Evolutionary conservation across 23 tunicate species (phyloP).

Genomic region (Styela clava): DNA sequence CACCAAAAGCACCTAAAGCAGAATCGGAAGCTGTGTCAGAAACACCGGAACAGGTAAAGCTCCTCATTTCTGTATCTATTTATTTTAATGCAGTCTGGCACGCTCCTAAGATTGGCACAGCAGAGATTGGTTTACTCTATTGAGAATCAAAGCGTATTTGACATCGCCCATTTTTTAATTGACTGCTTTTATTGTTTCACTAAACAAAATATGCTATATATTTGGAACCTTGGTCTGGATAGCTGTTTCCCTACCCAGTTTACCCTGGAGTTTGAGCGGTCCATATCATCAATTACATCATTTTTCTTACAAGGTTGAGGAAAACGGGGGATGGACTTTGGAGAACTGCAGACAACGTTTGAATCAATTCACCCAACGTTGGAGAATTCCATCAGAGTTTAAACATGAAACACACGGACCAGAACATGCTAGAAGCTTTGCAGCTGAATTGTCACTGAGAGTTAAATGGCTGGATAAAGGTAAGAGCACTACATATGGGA

Average conservation of each 20-base stretch:
- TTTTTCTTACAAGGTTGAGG: conserved; percentile 39
- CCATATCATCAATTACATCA: too few species aligned
- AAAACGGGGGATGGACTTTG: conserved; percentile 86
- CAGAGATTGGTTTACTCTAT: too few species aligned
- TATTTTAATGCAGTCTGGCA: too few species aligned
- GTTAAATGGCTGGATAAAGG: conserved; percentile 74
- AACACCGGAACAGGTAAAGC: neutral
- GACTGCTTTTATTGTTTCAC: too few species aligned
- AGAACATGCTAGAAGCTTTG: conserved; percentile 68
- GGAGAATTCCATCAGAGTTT: conserved; percentile 56
- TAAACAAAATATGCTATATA: too few species aligned
- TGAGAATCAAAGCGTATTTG: too few species aligned
- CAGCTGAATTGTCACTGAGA: conserved; percentile 54
- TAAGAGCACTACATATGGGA: neutral
- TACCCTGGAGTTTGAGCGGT: too few species aligned
- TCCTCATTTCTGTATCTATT: too few species aligned
- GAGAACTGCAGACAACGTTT: conserved; percentile 78
- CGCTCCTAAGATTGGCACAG: too few species aligned
- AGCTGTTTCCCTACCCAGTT: too few species aligned
- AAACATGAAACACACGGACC: conserved; percentile 76
- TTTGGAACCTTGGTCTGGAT: too few species aligned
- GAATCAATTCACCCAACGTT: conserved; percentile 88
- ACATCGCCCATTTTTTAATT: too few species aligned
- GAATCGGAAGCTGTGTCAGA: neutral
- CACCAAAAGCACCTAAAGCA: conserved; percentile 5